Conservation (phyloP, 1,140 invertebrate genomes). For the Pomacea maculata region DNA sequence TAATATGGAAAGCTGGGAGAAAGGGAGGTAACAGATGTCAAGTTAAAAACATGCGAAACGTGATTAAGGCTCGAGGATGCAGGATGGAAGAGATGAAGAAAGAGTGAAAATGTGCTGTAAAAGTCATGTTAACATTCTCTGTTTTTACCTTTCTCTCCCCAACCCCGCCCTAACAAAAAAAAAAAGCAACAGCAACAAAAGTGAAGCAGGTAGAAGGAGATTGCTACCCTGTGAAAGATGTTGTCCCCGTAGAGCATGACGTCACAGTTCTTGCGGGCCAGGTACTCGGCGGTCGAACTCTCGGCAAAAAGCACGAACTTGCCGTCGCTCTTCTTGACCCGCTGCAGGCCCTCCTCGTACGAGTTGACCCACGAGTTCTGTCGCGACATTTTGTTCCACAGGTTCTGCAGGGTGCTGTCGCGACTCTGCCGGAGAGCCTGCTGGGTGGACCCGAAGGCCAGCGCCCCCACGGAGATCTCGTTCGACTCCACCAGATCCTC, state of each 20-base stretch:
- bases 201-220: slow-evolving; percentile 2
- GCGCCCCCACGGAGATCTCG: slow-evolving; percentile 13
- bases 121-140: background rate
- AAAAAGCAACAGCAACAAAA: too few relatives aligned
- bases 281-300: slow-evolving; percentile 92
- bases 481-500: slow-evolving; percentile 26
- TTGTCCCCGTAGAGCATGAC: slow-evolving; percentile 69
- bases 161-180: background rate
- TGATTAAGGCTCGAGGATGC: background rate
- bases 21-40: too few relatives aligned
- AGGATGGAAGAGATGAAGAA: background rate
- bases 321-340: slow-evolving; percentile 71
- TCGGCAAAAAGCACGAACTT: slow-evolving; percentile 93
- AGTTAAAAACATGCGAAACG: too few relatives aligned
- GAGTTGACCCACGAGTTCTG: slow-evolving; percentile 8
- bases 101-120: background rate
- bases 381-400: slow-evolving; percentile 25
- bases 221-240: slow-evolving; percentile 90
- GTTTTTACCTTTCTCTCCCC: background rate
- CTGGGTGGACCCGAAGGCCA: slow-evolving; percentile 23
- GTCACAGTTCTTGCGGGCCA: slow-evolving; percentile 89
- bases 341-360: slow-evolving; percentile 78
- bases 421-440: slow-evolving; percentile 16
- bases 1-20: background rate
- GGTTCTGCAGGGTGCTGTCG: slow-evolving; percentile 18